Base-by-base conservation (phyloP, 2,113 vertebrate species). In the Mellivora capensis region DNA sequence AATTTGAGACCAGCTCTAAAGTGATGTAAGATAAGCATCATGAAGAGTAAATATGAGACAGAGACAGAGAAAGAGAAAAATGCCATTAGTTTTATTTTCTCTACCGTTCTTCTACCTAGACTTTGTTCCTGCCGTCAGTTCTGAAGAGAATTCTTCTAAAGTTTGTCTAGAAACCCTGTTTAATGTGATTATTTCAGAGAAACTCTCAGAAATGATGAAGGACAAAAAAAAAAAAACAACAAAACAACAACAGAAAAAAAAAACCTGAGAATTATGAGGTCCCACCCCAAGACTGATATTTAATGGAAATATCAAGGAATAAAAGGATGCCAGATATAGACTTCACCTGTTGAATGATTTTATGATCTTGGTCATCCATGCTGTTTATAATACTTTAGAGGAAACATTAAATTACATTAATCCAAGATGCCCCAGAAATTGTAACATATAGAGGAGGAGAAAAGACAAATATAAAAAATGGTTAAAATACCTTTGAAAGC, bases 241-340 rank as follows among this genome's bases (percentile, higher is more conserved):
- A n/a, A n/a, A n/a, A n/a, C n/a, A n/a, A n/a, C n/a, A n/a, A n/a
- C n/a, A n/a, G n/a, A 7, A 59, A 59, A 59, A 21, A 27, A 13
- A 31, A 4, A 34, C 23, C 7, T 4, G 44, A 80, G 67, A 69
- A 87, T 54, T 54, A 21, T 1, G n/a, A 20, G 14, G 34, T 4
- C 7, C 25, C 2, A 71, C 0, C 20, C 2, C 0, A 29, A 17
- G 29, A 31, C 17, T 18, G n/a, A 69, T 2, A 59, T n/a, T 25
- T 72, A 6, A 23, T 57, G n/a, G 34, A 76, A 74, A 76, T 6
- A 37, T 4, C 0, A 0, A 59, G 47, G 1, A 71, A 76, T 8
- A n/a, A 57, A 39, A 90, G n/a, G 0, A 2, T 13, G 9, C 47
- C 80, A 61, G 6, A 34, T 49, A 17, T 0, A 25, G 20, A 49